Percentiles rank a stretch among this genome's conserved stretches.
These are phyloP conservation scores for Meteorus colon DNA, from an alignment of 2,888 invertebrate genomes.

Conservation along the genomic window DNA sequence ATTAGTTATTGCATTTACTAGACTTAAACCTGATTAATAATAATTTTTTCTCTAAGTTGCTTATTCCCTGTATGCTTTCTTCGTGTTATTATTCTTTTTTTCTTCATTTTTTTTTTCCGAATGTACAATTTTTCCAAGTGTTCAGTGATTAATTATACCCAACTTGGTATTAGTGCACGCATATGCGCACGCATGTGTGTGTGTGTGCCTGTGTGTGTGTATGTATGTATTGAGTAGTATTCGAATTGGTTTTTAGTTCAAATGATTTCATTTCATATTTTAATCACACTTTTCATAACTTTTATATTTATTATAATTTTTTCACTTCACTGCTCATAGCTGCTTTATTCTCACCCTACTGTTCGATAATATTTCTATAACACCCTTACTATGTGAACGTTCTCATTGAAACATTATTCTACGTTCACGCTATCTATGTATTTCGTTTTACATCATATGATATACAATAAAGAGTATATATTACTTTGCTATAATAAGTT, in stretches of 20 bases:
- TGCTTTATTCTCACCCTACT: background rate
- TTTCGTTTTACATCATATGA: conserved; percentile 39
- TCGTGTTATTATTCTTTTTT: conserved; percentile 33
- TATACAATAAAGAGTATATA: conserved; percentile 42
- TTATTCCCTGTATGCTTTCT: conserved; percentile 53
- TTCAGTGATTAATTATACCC: background rate
- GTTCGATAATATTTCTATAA: background rate
- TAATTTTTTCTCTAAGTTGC: conserved; percentile 41
- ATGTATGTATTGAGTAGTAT: no score
- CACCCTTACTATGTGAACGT: background rate
- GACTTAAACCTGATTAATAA: conserved; percentile 27
- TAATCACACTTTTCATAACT: background rate
- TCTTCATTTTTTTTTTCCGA: background rate
- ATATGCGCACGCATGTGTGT: no score
- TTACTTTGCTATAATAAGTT: conserved; percentile 1
- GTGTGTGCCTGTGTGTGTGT: no score
- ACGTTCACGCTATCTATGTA: conserved; percentile 33
- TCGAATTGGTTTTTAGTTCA: no score
- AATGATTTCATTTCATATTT: background rate
- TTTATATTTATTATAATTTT: conserved; percentile 29
- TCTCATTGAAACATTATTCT: background rate
- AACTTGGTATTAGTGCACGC: no score
- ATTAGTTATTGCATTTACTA: conserved; percentile 38
- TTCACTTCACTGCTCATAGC: background rate
- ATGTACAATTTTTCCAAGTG: conserved; percentile 27